Evolutionary conservation across 2,888 invertebrate species (phyloP), one percentile per base, ranked within the genome.

Genomic region (Dorcus parallelipipedus): DNA sequence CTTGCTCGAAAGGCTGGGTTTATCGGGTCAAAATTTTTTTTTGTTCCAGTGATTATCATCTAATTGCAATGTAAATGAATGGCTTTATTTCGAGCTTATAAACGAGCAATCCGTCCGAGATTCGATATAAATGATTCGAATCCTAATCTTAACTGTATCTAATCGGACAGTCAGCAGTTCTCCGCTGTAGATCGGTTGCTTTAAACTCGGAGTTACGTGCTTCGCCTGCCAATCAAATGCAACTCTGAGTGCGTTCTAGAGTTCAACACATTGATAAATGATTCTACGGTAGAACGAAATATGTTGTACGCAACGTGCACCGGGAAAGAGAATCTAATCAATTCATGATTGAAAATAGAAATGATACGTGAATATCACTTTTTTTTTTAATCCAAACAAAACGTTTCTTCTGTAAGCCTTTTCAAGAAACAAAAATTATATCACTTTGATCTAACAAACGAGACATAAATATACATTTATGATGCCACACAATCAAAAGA

Each of bases 161-260:
- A 56, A 56, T 56, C 56, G 49, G 54, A 50, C 49, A 50, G 50
- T 56, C 56, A 50, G 56, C 56, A 50, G 50, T 56, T 50, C 56
- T 56, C 40, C 45, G 56, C 56, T 56, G 56, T 56, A 56, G 51
- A 57, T 52, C 52, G 52, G 33, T 39, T 52, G 57, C 52, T 52
- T 57, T 52, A 57, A 53, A 57, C 53, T 57, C 47, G 51, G 41
- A 47, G 48, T 57, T 70, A 69, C 72, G 70, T 71, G 70, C 66
- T 54, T 62, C 52, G 71, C 60, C 69, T 72, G 71, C 67, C 71
- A 71, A 71, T 72, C 71, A 70, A 69, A 60, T 33, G 33, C 47
- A 48, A 14, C 48, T 26, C 48, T 58, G 50, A 57, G 57, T 60
- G 60, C 54, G n/a, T 49, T 54, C 50, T 60, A 51, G 54, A 60